Percentiles rank a stretch among this genome's conserved stretches.
phyloP scores from a whole-genome alignment of 2,888 invertebrate genomes.

The Beris morrisii region DNA sequence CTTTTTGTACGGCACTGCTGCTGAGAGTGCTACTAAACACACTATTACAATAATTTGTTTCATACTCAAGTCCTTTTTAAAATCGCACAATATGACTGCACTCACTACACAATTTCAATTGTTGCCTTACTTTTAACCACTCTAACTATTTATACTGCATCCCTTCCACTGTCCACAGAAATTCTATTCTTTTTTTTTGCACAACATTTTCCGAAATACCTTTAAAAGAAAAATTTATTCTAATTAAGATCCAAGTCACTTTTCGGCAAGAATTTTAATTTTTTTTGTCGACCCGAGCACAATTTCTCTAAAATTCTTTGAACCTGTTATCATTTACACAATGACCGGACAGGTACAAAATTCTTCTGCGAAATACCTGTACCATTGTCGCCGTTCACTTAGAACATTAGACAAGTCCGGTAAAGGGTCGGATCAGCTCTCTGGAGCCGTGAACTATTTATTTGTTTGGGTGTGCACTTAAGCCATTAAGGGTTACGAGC shows the following conservation, averaged over 20 bases:
- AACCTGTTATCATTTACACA: neutral
- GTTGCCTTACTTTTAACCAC: conserved; percentile 9
- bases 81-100: conserved; percentile 1
- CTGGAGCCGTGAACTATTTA: too few species aligned
- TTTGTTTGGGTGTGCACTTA: too few species aligned
- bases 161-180: conserved; percentile 8
- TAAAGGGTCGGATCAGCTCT: too few species aligned
- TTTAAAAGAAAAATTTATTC: neutral
- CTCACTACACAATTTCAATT: neutral
- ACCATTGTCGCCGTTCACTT: too few species aligned
- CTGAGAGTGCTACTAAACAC: conserved; percentile 4
- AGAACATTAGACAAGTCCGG: too few species aligned
- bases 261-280: too few species aligned
- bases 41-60: conserved; percentile 1
- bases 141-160: conserved; percentile 10
- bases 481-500: too few species aligned
- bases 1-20: conserved; percentile 9
- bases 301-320: neutral
- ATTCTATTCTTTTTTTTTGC: neutral
- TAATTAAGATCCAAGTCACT: neutral
- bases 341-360: neutral
- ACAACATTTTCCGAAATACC: neutral
- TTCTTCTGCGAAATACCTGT: too few species aligned
- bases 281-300: neutral
- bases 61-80: neutral